Evolutionary conservation across 2,113 vertebrate genomes (phyloP).

Genomic region (Carassius gibelio): DNA sequence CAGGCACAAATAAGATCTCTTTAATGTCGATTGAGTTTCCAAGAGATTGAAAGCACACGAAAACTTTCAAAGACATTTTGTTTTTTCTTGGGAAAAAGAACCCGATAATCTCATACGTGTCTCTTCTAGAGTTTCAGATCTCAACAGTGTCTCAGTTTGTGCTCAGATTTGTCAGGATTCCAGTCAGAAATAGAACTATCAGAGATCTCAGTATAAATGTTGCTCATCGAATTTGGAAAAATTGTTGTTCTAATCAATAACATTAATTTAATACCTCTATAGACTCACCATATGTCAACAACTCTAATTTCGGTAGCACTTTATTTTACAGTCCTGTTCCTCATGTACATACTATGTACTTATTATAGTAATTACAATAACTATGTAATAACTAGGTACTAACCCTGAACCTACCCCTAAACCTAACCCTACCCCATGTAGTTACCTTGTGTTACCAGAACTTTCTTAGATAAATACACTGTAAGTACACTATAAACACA

Average conservation of each 20-base stretch:
- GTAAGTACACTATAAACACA: too few species aligned
- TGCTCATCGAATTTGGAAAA: background rate
- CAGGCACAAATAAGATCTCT: background rate
- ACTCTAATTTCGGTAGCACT: background rate
- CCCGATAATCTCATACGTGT: background rate
- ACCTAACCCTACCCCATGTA: too few species aligned
- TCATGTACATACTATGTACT: too few species aligned
- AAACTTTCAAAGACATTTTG: background rate
- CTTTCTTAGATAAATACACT: too few species aligned
- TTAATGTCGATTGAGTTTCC: background rate
- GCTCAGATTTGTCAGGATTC: background rate
- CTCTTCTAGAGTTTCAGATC: background rate
- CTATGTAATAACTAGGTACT: too few species aligned
- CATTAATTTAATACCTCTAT: background rate
- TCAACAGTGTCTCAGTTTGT: background rate
- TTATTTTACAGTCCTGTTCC: too few species aligned
- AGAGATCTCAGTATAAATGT: background rate
- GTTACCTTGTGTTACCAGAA: too few species aligned
- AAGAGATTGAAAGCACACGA: background rate
- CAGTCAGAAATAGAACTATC: background rate
- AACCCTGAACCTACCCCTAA: too few species aligned
- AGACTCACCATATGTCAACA: background rate
- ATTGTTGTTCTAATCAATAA: background rate
- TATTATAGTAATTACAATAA: too few species aligned
- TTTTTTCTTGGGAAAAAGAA: background rate